Percentiles rank a stretch among this genome's conserved stretches.
phyloP scores from a whole-genome alignment of 2,888 invertebrate genomes.

The Drosophila paramelanica region DNA sequence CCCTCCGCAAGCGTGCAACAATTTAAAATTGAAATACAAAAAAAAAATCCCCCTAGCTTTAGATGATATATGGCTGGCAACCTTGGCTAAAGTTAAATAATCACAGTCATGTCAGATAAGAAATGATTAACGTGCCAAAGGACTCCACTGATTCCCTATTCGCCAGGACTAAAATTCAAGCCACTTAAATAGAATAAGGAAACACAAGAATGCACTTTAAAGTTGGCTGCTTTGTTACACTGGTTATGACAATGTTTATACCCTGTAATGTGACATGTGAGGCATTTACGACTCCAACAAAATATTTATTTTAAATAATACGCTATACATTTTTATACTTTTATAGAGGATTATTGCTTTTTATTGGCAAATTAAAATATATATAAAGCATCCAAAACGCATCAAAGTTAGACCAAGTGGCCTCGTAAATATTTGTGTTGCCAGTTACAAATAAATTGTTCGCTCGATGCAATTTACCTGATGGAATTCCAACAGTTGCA shows the following conservation, averaged over 20 bases:
- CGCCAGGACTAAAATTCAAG: conserved; percentile 36
- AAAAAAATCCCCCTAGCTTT: conserved; percentile 37
- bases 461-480: conserved; percentile 87
- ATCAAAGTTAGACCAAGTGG: too few relatives aligned
- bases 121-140: conserved; percentile 73
- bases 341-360: too few relatives aligned
- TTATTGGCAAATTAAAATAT: too few relatives aligned
- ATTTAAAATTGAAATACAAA: conserved; percentile 37
- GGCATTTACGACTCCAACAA: too few relatives aligned
- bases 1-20: conserved; percentile 25
- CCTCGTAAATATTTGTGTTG: conserved; percentile 18
- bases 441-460: conserved; percentile 34
- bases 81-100: conserved; percentile 72
- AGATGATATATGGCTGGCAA: conserved; percentile 67
- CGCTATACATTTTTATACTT: too few relatives aligned
- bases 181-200: conserved; percentile 25
- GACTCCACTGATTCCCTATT: background rate
- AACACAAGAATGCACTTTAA: conserved; percentile 25
- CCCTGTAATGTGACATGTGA: background rate
- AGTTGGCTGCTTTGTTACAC: background rate
- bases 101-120: conserved; percentile 79
- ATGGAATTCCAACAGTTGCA: conserved; percentile 93
- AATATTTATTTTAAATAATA: too few relatives aligned
- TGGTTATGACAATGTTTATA: background rate
- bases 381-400: too few relatives aligned